Evolutionary conservation across 1,140 invertebrate genomes (phyloP), one percentile per base, ranked within the genome.

Genomic region (Steinernema feltiae): DNA sequence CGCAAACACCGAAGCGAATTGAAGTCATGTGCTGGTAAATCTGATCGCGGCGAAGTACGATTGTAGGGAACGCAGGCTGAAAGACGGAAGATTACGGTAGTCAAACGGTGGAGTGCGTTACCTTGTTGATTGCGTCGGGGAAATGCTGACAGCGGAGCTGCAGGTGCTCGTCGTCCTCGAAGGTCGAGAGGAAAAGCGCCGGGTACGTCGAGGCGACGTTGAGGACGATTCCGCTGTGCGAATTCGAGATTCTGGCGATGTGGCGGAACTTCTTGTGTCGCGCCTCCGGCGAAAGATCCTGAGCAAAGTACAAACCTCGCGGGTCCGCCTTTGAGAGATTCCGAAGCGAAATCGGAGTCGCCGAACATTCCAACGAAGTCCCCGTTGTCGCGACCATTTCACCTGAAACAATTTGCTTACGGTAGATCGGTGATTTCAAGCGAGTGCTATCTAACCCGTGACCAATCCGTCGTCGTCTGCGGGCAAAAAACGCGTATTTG

Each of bases 1-100:
- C 53, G 53, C 53, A 63, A 3, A 63, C 24, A 21, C 53, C 53
- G 53, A 63, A 63, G 12, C 53, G 12, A 27, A 63, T 15, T 3
- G 53, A 63, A 27, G 53, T 63, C 53, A 63, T 63, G 7, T 63
- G 53, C 53, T 63, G 53, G 53, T 63, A 63, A 21, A 63, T 63
- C 24, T 63, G 53, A 27, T 63, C 53, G 2, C 24, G 7, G 12
- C 53, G 53, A 3, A 63, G 53, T 21, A 63, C 53, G 12, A 27
- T 27, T 15, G 15, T 17, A 15, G 53, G 53, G 53, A 63, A 63
- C 53, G 53, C 7, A 21, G 53, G 53, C 53, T 63, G 24, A 63
- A 63, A 63, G n/a, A n/a, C n/a, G n/a, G n/a, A n/a, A n/a, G n/a
- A n/a, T n/a, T n/a, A n/a, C n/a, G n/a, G n/a, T n/a, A n/a, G n/a